Base-by-base conservation (phyloP, 2,113 vertebrate species). In the Sporophila hypoxantha region DNA sequence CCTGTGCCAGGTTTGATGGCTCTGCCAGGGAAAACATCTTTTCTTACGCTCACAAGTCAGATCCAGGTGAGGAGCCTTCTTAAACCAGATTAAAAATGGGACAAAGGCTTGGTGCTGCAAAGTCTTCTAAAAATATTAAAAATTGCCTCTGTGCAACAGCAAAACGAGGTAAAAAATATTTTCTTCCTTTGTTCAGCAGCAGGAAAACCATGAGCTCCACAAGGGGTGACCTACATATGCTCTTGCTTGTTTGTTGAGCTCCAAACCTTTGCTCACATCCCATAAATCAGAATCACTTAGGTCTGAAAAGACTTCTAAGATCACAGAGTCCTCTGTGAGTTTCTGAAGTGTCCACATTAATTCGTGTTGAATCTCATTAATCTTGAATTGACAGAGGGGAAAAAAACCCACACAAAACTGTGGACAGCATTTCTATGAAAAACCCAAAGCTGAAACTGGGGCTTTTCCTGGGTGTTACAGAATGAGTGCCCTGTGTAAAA, bases 401-500 rank as follows among this genome's bases (percentile, higher is more conserved):
- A 7, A 37, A 41, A 37, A 41, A 60, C 0, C 4, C 21, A 2
- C 32, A 57, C 7, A 2, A 6, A 32, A 11, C 2, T 29, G 32
- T 60, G 17, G 30, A 36, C 41, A 76, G 23, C 7, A 36, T 77
- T 85, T 44, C 2, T 70, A 4, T 75, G 41, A 23, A 60, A 76
- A 79, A 12, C 36, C 2, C 20, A 57, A 23, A 57, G 55, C 14
- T 79, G 32, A 27, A 69, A 55, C 39, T 7, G 13, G 14, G 29
- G 20, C 41, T 89, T 26, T 27, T 77, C 9, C n/a, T 74, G 12
- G 13, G 19, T 21, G 21, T 55, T 18, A 46, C 9, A 53, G 34
- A 62, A 11, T 1, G 11, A 70, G 18, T 10, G 25, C 41, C 29
- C 27, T 25, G n/a, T 64, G 41, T 29, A 32, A 80, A 85, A 82